These are phyloP conservation scores for Candoia aspera DNA, from an alignment of 2,113 vertebrate species.

Conservation along the genomic window DNA sequence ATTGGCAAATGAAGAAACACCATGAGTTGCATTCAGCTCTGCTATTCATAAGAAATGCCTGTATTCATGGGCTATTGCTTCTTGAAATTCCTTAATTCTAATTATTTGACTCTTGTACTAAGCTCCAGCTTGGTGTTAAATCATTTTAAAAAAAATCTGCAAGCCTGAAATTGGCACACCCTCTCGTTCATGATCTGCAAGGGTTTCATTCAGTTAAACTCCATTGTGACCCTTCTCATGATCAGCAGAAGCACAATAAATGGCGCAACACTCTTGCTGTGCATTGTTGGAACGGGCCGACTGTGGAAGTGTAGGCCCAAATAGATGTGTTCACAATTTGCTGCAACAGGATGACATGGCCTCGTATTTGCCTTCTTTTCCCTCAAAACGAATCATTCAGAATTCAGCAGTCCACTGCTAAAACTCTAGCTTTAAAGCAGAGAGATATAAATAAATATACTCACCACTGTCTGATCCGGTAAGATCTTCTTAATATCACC, in stretches of 20 bases:
- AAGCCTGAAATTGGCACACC: background rate
- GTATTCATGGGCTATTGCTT: background rate
- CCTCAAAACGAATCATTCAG: background rate
- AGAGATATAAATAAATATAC: background rate
- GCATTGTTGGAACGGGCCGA: background rate
- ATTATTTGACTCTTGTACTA: background rate
- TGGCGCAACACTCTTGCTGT: background rate
- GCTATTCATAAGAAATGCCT: background rate
- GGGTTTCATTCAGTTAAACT: background rate
- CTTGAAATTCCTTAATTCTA: background rate
- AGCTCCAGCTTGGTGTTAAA: background rate
- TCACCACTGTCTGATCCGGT: slow-evolving; percentile 72
- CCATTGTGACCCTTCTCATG: background rate
- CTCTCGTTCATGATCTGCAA: background rate
- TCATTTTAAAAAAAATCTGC: background rate
- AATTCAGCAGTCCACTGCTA: background rate
- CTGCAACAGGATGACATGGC: background rate
- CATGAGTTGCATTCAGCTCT: background rate
- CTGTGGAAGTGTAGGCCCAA: background rate
- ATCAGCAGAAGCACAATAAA: background rate
- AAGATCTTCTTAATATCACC: slow-evolving; percentile 74
- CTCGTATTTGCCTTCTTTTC: background rate
- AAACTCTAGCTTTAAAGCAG: slow-evolving; percentile 5
- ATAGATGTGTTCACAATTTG: background rate
- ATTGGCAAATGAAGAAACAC: background rate